A percentile compares a stretch with the other conserved stretches of the same genome.
These are phyloP conservation scores for Chrysolina oricalcia DNA, from an alignment of 2,888 invertebrate genomes.

Conservation along the genomic window DNA sequence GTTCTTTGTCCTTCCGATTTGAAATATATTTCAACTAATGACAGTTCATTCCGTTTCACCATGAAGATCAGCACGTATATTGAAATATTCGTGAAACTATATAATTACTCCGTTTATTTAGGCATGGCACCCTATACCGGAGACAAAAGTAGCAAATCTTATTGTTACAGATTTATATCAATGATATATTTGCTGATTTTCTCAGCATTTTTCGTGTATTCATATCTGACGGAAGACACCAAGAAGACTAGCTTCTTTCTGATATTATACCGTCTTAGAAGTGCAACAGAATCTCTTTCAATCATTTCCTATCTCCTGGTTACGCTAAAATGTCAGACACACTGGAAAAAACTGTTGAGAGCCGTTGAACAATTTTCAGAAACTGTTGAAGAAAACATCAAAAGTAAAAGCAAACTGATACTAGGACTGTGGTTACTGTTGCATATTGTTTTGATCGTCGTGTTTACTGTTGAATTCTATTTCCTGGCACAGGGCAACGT, in stretches of 20 bases:
- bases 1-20: not conserved
- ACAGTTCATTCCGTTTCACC: not conserved
- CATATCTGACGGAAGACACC: conserved; percentile 1
- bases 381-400: not conserved
- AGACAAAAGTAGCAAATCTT: not conserved
- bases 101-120: not conserved
- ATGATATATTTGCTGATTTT: not conserved
- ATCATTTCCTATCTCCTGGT: not conserved
- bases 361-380: not conserved
- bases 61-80: not conserved
- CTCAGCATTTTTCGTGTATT: conserved; percentile 1
- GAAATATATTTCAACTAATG: not conserved
- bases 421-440: not conserved
- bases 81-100: not conserved
- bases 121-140: not conserved
- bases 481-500: not conserved
- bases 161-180: not conserved
- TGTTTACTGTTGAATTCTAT: not conserved
- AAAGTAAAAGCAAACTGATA: not conserved
- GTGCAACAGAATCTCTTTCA: not conserved
- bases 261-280: not conserved
- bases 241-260: not conserved
- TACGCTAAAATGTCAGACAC: not conserved
- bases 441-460: not conserved
- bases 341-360: not conserved